These are phyloP conservation scores for Chloropsis hardwickii DNA, from an alignment of 2,113 vertebrate genomes.

Conservation along the genomic window DNA sequence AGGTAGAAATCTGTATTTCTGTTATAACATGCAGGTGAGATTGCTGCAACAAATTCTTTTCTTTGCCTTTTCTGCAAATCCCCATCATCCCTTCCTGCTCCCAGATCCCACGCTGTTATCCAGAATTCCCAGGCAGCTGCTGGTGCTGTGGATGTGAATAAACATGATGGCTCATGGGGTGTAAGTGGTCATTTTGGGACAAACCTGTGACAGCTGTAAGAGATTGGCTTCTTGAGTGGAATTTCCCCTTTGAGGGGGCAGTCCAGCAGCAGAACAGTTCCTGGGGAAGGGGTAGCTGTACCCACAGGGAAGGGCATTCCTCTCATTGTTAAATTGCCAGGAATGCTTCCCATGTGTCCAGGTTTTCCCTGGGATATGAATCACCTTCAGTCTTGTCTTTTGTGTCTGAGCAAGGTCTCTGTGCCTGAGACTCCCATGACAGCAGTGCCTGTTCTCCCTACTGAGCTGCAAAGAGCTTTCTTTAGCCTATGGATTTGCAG, in stretches of 20 bases:
- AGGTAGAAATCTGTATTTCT: neutral
- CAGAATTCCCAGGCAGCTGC: neutral
- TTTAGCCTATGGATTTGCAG: neutral
- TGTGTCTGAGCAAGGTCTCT: neutral
- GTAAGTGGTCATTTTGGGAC: neutral
- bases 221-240: neutral
- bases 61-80: neutral
- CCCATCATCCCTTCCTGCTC: neutral
- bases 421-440: accelerated
- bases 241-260: neutral
- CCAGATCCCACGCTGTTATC: neutral
- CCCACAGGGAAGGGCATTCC: neutral
- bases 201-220: neutral
- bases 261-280: neutral
- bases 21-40: neutral
- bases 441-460: neutral
- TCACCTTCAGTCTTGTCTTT: neutral
- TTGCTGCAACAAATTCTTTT: neutral
- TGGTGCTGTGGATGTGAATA: neutral
- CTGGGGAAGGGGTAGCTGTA: neutral
- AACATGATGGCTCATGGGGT: too few relatives aligned
- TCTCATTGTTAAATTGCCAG: neutral
- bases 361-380: neutral
- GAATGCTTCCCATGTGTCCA: accelerated
- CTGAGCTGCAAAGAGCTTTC: neutral